These are phyloP conservation scores for Erythrocercus mccallii DNA, from an alignment of 2,113 vertebrate species.

Conservation along the genomic window DNA sequence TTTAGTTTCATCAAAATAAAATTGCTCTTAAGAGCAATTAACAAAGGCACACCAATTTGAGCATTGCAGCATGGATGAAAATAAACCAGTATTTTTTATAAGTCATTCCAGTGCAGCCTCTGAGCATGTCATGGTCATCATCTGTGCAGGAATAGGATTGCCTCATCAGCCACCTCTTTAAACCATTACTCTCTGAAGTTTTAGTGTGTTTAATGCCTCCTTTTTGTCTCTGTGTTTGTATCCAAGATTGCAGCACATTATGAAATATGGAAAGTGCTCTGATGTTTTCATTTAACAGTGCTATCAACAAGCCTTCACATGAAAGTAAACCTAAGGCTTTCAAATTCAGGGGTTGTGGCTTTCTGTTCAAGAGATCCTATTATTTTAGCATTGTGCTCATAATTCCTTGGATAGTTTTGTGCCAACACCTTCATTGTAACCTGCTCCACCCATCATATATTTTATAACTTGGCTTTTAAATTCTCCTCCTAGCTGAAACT, in stretches of 20 bases:
- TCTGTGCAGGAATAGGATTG: background rate
- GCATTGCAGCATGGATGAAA: background rate
- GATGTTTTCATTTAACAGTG: background rate
- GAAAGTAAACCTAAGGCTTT: constrained; percentile 5
- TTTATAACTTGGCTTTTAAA: background rate
- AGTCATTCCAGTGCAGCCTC: background rate
- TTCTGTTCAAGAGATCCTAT: background rate
- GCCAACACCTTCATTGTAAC: constrained; percentile 3
- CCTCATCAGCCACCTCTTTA: background rate
- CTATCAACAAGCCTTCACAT: background rate
- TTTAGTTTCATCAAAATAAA: background rate
- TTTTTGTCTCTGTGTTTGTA: background rate
- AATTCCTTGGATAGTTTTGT: background rate
- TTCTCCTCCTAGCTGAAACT: constrained; percentile 16
- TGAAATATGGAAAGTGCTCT: background rate
- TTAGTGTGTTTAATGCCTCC: background rate
- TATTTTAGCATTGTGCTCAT: constrained; percentile 1
- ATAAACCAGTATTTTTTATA: background rate
- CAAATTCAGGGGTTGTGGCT: background rate
- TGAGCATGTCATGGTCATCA: background rate
- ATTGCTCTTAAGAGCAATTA: background rate
- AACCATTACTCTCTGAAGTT: background rate
- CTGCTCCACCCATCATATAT: background rate
- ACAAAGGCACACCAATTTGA: fast-evolving
- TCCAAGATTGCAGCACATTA: background rate